Percentiles rank a stretch among this genome's conserved stretches.
Conservation (phyloP, 2,888 invertebrate species). For the Minunthozetes semirufus region DNA sequence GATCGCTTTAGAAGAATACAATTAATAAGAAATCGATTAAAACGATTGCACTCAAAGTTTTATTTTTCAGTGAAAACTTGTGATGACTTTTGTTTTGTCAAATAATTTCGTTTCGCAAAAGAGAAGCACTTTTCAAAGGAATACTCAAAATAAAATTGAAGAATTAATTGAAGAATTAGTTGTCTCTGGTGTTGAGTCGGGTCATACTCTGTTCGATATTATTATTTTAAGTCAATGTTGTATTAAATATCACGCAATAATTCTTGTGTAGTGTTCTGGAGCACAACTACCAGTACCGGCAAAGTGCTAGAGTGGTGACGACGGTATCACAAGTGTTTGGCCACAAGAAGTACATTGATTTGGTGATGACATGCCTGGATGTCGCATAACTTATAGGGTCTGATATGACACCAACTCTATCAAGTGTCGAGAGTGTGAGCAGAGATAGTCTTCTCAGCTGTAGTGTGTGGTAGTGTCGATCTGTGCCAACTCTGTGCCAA, state of each 20-base stretch:
- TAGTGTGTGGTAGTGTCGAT: no score
- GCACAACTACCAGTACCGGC: not conserved
- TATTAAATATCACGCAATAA: constrained; percentile 31
- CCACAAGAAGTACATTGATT: constrained; percentile 20
- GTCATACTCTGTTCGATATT: constrained; percentile 1
- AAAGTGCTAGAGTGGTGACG: not conserved
- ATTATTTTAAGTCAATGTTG: constrained; percentile 5
- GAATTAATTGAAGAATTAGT: constrained; percentile 15
- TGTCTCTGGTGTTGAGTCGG: not conserved
- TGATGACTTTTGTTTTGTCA: not conserved
- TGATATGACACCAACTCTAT: constrained; percentile 26
- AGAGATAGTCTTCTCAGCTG: not conserved
- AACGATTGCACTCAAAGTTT: not conserved
- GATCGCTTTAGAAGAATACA: no score
- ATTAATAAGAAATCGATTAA: not conserved
- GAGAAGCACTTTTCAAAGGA: not conserved
- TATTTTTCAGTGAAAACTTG: not conserved
- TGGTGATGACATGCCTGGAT: constrained; percentile 28
- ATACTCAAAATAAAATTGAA: not conserved
- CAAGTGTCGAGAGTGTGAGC: not conserved
- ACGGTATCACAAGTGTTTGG: constrained; percentile 1
- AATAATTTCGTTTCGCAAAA: not conserved
- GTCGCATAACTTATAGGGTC: constrained; percentile 23
- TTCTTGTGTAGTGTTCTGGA: not conserved
- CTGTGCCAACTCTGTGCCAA: constrained; percentile 15